These are phyloP conservation scores for Calidris pugnax DNA, from an alignment of 2,113 vertebrate species.

Conservation along the genomic window DNA sequence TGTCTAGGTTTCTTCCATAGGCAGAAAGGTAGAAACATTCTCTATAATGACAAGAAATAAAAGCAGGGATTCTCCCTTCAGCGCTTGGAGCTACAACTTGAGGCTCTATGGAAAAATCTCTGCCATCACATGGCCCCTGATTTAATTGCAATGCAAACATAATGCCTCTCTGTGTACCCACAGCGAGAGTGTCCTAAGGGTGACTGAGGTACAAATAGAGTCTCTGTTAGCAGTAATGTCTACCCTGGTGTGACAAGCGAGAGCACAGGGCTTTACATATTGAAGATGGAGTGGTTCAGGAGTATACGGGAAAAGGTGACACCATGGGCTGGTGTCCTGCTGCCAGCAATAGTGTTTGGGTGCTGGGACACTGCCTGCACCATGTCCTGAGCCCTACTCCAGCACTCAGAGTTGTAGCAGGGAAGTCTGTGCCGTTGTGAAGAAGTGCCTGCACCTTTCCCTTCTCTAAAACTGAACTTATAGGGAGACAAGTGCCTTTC, in stretches of 20 bases:
- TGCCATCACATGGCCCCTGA: background rate
- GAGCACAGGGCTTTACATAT: background rate
- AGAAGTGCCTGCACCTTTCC: too few relatives aligned
- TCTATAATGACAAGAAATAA: background rate
- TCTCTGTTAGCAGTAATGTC: background rate
- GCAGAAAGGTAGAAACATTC: background rate
- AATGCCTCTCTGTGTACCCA: background rate
- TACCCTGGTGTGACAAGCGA: accelerated
- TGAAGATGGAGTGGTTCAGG: background rate
- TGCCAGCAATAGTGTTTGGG: background rate
- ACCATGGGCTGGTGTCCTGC: background rate
- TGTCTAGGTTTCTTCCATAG: background rate
- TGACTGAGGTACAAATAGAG: accelerated
- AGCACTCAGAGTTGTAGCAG: background rate
- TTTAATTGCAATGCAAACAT: background rate
- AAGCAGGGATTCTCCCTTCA: background rate
- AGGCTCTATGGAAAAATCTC: background rate
- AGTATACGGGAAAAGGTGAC: background rate
- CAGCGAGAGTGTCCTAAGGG: accelerated
- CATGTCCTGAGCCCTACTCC: background rate
- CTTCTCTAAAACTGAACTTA: too few relatives aligned
- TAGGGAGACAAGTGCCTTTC: background rate
- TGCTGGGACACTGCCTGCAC: background rate
- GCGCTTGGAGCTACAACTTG: background rate
- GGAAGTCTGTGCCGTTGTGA: too few relatives aligned